These are phyloP conservation scores for Oryzias dopingdopingensis DNA, from an alignment of 2,797 vertebrate genomes.

Conservation along the genomic window DNA sequence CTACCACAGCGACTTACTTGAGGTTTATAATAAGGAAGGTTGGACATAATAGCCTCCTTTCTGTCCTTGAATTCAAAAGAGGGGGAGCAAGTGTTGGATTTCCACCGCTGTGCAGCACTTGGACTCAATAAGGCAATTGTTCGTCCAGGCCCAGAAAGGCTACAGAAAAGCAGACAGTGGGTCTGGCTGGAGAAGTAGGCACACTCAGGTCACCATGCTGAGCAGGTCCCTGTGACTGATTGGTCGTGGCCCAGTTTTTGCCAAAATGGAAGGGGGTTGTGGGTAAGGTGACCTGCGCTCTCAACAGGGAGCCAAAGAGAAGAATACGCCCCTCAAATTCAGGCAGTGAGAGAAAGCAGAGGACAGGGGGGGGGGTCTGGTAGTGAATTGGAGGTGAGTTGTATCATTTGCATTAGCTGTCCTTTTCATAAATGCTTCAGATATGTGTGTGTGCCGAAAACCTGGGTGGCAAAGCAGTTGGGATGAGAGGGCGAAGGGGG, in stretches of 20 bases:
- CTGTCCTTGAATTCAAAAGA: slow-evolving; percentile 48
- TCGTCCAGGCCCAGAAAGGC: slow-evolving; percentile 53
- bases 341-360: slow-evolving; percentile 29
- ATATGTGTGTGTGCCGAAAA: slow-evolving; percentile 14
- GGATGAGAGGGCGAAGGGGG: slow-evolving; percentile 46
- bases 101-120: slow-evolving; percentile 64
- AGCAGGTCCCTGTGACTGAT: slow-evolving; percentile 54
- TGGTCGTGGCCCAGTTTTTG: slow-evolving; percentile 52
- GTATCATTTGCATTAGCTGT: slow-evolving; percentile 62
- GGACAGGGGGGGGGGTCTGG: slow-evolving; percentile 35
- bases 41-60: slow-evolving; percentile 74
- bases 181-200: slow-evolving; percentile 54
- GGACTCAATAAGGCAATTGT: slow-evolving; percentile 70
- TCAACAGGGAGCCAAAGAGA: slow-evolving; percentile 38
- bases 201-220: slow-evolving; percentile 57
- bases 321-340: slow-evolving; percentile 42
- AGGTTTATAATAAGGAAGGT: slow-evolving; percentile 75
- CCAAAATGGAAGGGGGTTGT: slow-evolving; percentile 34
- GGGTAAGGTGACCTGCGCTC: slow-evolving; percentile 60
- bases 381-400: slow-evolving; percentile 41
- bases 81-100: slow-evolving; percentile 63
- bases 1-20: slow-evolving; percentile 59
- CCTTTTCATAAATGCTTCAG: slow-evolving; percentile 31
- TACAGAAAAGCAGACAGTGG: slow-evolving; percentile 54
- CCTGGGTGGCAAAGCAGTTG: slow-evolving; percentile 33